phyloP scores from a whole-genome alignment of 2,113 vertebrate genomes.

The Haplotaxodon microlepis region DNA sequence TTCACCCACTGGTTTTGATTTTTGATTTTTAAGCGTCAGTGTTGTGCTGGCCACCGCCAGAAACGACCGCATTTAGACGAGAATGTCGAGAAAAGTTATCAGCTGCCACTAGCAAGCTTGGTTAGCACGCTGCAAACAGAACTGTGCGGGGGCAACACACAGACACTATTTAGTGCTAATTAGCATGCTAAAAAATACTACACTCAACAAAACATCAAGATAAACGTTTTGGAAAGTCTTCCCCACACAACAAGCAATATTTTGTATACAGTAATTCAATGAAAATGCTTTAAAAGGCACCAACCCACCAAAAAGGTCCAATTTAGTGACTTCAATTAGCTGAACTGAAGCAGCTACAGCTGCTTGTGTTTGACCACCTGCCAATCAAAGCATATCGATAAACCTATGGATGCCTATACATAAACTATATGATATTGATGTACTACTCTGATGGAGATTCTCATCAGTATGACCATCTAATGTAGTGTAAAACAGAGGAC shows the following conservation, averaged over 20 bases:
- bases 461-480: not conserved
- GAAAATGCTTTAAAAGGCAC: not conserved
- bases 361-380: not conserved
- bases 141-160: not conserved
- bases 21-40: not conserved
- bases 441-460: not conserved
- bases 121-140: not conserved
- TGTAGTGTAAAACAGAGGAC: not conserved
- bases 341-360: not conserved
- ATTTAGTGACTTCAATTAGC: not conserved
- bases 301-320: not conserved
- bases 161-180: not conserved
- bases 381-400: not conserved
- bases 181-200: not conserved
- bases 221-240: not conserved
- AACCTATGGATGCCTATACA: not conserved
- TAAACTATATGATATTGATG: not conserved
- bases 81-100: not conserved
- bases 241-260: not conserved
- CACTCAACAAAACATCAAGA: not conserved
- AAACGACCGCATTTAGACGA: accelerated
- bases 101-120: not conserved
- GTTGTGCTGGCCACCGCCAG: not conserved
- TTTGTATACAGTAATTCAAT: not conserved
- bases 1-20: not conserved